phyloP scores from a whole-genome alignment of 2,113 vertebrate species.

The Melanerpes formicivorus region DNA sequence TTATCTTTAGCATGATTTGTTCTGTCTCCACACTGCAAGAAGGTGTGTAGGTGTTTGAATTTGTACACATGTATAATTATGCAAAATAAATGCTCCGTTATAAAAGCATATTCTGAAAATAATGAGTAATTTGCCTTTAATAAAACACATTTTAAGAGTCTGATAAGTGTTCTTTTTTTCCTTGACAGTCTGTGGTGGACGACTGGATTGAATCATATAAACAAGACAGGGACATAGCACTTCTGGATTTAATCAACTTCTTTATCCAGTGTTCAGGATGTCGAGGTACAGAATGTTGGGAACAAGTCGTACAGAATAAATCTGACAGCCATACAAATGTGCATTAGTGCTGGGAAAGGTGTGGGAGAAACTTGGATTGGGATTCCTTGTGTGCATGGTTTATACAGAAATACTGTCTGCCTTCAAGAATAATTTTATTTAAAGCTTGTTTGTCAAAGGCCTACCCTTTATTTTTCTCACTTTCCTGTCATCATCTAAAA shows the following conservation, averaged over 20 bases:
- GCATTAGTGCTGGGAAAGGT: slow-evolving; percentile 2
- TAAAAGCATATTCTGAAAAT: slow-evolving; percentile 17
- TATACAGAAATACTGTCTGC: neutral
- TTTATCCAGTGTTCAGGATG: slow-evolving; percentile 99
- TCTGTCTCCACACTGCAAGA: slow-evolving; percentile 60
- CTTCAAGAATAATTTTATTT: neutral
- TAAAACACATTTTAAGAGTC: slow-evolving; percentile 42
- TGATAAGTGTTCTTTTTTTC: slow-evolving; percentile 64
- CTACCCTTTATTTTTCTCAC: slow-evolving; percentile 1
- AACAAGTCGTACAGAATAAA: slow-evolving; percentile 59
- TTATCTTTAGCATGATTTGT: slow-evolving; percentile 39
- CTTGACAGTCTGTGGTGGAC: slow-evolving; percentile 92
- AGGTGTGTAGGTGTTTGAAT: slow-evolving; percentile 10
- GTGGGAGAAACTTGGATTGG: neutral
- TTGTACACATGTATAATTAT: slow-evolving; percentile 7
- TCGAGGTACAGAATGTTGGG: slow-evolving; percentile 87
- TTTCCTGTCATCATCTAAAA: neutral
- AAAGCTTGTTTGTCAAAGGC: slow-evolving; percentile 27
- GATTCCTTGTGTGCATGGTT: slow-evolving; percentile 5
- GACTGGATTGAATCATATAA: slow-evolving; percentile 99
- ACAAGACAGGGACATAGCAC: slow-evolving; percentile 96
- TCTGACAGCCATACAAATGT: neutral
- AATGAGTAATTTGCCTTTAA: slow-evolving; percentile 51
- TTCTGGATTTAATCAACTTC: slow-evolving; percentile 99
- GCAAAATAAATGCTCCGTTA: slow-evolving; percentile 42